Conservation (phyloP, 2,113 vertebrate species). For the Percina caprodes region DNA sequence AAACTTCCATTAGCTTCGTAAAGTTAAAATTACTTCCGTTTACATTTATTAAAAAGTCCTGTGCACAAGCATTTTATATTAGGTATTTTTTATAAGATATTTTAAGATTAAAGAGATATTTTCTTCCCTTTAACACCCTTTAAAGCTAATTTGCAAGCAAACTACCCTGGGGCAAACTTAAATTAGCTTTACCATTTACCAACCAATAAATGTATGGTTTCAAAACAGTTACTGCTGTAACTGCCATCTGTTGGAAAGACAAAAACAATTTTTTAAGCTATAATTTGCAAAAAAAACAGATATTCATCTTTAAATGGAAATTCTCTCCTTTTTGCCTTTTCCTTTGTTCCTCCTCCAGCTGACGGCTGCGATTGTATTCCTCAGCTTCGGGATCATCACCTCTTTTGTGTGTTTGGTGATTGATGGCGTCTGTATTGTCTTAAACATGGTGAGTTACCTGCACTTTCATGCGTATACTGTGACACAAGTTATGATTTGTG, state of each 20-base stretch:
- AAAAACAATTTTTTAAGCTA: background rate
- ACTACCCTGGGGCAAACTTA: background rate
- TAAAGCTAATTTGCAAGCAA: background rate
- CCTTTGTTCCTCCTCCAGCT: slow-evolving; percentile 60
- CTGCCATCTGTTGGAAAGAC: background rate
- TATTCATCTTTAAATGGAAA: background rate
- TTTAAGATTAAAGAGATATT: background rate
- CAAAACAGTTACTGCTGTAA: background rate
- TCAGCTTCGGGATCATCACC: slow-evolving; percentile 79
- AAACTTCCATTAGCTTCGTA: too few species aligned
- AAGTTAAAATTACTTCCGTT: too few species aligned
- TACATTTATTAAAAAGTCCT: too few species aligned
- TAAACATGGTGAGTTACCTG: slow-evolving; percentile 75
- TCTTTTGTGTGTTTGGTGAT: slow-evolving; percentile 80
- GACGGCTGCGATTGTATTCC: slow-evolving; percentile 78
- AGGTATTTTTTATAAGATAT: background rate
- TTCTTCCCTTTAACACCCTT: background rate
- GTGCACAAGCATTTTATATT: background rate
- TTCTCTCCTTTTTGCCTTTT: background rate
- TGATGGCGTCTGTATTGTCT: slow-evolving; percentile 73
- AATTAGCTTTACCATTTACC: background rate
- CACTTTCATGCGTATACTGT: background rate
- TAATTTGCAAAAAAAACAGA: background rate
- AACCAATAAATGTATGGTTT: background rate
- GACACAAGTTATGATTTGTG: background rate